Conservation (phyloP, 2,113 vertebrate genomes). For the Mastomys coucha region DNA sequence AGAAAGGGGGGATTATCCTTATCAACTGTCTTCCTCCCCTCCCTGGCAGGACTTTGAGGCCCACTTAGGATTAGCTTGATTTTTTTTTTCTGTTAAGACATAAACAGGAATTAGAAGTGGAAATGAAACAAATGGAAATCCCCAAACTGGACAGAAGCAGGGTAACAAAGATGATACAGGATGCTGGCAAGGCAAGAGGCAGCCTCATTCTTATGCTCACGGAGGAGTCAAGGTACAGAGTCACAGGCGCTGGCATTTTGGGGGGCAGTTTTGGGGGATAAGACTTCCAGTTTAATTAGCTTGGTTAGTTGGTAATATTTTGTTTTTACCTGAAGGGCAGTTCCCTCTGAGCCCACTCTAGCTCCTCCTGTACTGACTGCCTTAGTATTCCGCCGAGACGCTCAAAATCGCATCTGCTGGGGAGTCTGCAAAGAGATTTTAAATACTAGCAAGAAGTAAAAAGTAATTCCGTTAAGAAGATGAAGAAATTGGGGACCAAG, state of each 20-base stretch:
- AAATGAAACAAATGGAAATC: constrained; percentile 52
- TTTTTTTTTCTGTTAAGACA: background rate
- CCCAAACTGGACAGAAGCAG: background rate
- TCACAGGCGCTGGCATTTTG: background rate
- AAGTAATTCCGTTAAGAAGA: constrained; percentile 20
- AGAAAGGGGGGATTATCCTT: constrained; percentile 48
- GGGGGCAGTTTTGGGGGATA: background rate
- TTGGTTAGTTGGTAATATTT: background rate
- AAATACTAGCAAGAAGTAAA: background rate
- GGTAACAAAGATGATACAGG: background rate
- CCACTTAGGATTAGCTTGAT: background rate
- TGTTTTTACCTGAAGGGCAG: background rate
- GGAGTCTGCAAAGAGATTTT: background rate
- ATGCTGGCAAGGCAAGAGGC: background rate
- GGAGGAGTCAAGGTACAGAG: background rate
- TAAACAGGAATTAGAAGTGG: constrained; percentile 45
- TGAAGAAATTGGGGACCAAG: background rate
- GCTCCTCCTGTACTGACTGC: background rate
- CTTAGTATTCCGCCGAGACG: constrained; percentile 21
- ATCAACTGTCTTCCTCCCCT: constrained; percentile 37
- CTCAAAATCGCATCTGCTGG: background rate
- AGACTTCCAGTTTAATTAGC: background rate
- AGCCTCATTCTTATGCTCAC: background rate
- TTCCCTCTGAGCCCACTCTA: background rate
- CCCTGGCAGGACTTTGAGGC: background rate